These are phyloP conservation scores for Danionella cerebrum DNA, from an alignment of 2,113 vertebrate species.

Conservation along the genomic window DNA sequence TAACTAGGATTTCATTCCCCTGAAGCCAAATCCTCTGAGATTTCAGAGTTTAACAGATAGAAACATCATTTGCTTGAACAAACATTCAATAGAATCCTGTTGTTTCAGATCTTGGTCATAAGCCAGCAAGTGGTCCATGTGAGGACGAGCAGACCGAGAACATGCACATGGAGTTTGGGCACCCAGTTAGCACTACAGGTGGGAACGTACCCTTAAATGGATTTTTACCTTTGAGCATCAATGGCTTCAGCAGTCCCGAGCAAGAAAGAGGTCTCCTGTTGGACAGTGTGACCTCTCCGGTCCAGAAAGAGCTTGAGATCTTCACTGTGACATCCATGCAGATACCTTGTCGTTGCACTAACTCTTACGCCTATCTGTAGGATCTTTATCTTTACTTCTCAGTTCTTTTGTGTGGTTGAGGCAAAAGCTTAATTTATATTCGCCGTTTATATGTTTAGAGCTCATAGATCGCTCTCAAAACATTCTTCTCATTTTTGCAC, in stretches of 20 bases:
- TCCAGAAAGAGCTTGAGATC: constrained; percentile 86
- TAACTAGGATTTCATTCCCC: no score
- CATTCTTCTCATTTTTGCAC: no score
- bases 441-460: no score
- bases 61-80: no score
- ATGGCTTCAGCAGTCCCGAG: constrained; percentile 73
- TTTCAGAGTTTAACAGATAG: no score
- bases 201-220: constrained; percentile 87
- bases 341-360: constrained; percentile 92
- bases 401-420: neutral
- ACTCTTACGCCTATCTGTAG: constrained; percentile 92
- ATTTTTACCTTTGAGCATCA: constrained; percentile 80
- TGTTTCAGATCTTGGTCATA: constrained; percentile 22
- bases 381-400: constrained; percentile 36
- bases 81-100: neutral
- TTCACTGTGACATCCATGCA: constrained; percentile 95
- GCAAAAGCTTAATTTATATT: constrained; percentile 3
- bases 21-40: no score
- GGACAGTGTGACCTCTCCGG: constrained; percentile 50
- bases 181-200: constrained; percentile 76
- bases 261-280: constrained; percentile 54
- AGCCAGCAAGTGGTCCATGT: constrained; percentile 55
- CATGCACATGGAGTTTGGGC: constrained; percentile 77
- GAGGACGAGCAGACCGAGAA: constrained; percentile 74
- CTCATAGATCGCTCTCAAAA: no score